phyloP scores from a whole-genome alignment of 2,888 invertebrate species.

The Galerucella pusilla region DNA sequence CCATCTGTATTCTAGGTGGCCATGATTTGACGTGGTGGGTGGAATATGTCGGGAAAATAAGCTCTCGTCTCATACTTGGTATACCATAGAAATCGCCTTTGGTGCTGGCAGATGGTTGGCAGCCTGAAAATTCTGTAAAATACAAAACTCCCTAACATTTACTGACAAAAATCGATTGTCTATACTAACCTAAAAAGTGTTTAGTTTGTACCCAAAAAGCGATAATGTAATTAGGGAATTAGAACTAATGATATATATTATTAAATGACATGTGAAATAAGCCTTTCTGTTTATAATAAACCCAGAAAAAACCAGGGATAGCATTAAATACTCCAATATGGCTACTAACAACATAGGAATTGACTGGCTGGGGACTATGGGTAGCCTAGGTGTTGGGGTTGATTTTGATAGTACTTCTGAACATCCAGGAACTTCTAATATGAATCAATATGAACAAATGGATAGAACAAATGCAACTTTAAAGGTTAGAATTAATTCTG shows the following conservation, averaged over 20 bases:
- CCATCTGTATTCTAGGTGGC: too few relatives aligned
- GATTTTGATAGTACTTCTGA: conserved; percentile 60
- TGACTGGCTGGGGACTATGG: conserved; percentile 61
- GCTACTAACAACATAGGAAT: conserved; percentile 66
- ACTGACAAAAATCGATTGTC: conserved; percentile 48
- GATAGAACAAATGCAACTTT: conserved; percentile 63
- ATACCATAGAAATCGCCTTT: neutral
- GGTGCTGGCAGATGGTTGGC: too few relatives aligned
- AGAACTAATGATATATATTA: conserved; percentile 41
- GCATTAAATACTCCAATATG: conserved; percentile 60
- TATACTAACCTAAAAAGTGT: conserved; percentile 56
- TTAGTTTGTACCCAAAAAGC: conserved; percentile 49
- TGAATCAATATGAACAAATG: conserved; percentile 63
- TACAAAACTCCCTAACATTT: conserved; percentile 28
- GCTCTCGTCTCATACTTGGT: too few relatives aligned
- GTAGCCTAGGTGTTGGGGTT: conserved; percentile 49
- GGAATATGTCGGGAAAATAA: too few relatives aligned
- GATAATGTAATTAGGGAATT: conserved; percentile 45
- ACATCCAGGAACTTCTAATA: conserved; percentile 59
- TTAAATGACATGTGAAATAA: conserved; percentile 42
- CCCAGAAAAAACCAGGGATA: conserved; percentile 43
- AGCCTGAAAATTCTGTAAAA: conserved; percentile 13
- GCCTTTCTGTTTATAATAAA: conserved; percentile 46
- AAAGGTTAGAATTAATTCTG: conserved; percentile 58
- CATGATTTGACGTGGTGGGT: too few relatives aligned